A percentile compares a stretch with the other conserved stretches of the same genome.
Evolutionary conservation across 2,113 vertebrate genomes (phyloP).

Genomic region (Nymphicus hollandicus): DNA sequence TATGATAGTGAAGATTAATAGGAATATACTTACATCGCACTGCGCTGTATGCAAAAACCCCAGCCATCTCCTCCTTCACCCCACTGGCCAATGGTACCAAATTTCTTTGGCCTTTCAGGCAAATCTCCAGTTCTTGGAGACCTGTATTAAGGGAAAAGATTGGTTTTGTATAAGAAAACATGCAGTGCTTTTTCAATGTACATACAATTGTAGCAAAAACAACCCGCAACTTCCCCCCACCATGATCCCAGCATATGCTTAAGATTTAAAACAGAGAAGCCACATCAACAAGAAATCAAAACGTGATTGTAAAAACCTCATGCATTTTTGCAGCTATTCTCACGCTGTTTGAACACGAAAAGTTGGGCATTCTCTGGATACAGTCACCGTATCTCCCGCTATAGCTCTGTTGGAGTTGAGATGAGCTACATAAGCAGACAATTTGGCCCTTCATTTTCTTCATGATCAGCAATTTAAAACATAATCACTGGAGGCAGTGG

Average conservation of each 20-base stretch:
- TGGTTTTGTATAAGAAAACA: not conserved
- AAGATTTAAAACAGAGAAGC: not conserved
- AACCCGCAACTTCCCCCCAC: not conserved
- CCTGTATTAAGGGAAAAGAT: not conserved
- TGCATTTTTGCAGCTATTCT: constrained; percentile 12
- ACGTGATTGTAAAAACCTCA: not conserved
- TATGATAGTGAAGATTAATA: not conserved
- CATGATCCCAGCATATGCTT: not conserved
- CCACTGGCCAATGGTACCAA: not conserved
- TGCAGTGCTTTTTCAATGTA: not conserved
- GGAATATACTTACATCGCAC: not conserved
- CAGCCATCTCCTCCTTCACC: not conserved
- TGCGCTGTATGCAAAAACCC: not conserved
- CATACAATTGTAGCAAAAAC: not conserved
- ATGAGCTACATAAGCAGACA: constrained; percentile 12
- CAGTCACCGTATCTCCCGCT: not conserved
- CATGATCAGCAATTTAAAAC: not conserved
- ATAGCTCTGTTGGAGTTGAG: constrained; percentile 10
- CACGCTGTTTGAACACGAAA: not conserved
- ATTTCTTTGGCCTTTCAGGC: not conserved
- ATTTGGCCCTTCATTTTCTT: constrained; percentile 12
- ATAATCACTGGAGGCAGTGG: constrained; percentile 12
- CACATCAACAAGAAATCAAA: constrained; percentile 1
- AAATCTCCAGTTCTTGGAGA: not conserved
- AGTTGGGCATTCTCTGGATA: not conserved